Base-by-base conservation (phyloP, 2,888 invertebrate genomes). In the Julus scanicus region DNA sequence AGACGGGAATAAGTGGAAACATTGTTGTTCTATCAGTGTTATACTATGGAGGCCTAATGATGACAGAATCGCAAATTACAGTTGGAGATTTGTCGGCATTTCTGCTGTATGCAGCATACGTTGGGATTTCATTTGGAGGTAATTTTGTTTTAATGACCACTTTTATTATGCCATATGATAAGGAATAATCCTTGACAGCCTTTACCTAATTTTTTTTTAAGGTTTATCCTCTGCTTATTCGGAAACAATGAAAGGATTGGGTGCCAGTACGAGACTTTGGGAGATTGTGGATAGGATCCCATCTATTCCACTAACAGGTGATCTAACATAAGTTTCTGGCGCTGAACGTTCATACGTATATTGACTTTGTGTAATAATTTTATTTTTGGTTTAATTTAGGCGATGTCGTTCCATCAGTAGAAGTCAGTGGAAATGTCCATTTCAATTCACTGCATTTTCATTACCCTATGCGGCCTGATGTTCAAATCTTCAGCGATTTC, bases 21-120 rank as follows among this genome's bases (percentile, higher is more conserved):
- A 94, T 95, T 8, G 96, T 98, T 89, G 96, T 98, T 90, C 94
- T 99, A 89, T 95, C 97, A 2, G 98, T 98, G 17, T 93, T 99
- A 1, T 99, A 98, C 92, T 96, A 96, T 91, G 98, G 98, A 0
- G 98, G 98, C 0, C 94, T 95, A 2, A 95, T 98, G 95, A 97
- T 98, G 53, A 94, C 96, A 0, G 94, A 95, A 1, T 94, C 96
- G 84, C 93, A 95, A 88, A 91, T 93, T 57, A 92, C 95, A 0
- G 96, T 98, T 17, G 98, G 99, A 6, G 96, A 96, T 89, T 93
- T 99, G 29, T 98, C 98, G 0, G 96, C 99, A 0, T 99, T 99
- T 92, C 94, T 99, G 15, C 92, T 99, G 17, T 99, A 99, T 91
- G 98, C 99, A 0, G 97, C 96, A 0, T 98, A 98, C 91, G 96